Evolutionary conservation across 1,140 invertebrate species (phyloP).

Genomic region (Psilanteris sp.): DNA sequence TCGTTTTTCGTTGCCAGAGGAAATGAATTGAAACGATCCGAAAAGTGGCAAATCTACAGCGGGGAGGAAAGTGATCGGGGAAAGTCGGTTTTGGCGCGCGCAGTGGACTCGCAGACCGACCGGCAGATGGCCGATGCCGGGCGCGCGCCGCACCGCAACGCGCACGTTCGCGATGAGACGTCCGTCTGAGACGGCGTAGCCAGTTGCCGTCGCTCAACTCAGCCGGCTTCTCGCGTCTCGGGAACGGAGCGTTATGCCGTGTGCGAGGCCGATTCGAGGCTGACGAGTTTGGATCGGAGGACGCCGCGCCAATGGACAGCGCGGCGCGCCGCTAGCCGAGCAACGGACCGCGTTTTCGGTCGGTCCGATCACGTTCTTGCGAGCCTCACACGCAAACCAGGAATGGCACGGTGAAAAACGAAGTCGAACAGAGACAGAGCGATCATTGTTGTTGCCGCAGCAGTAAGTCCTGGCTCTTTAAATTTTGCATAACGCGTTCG

Average conservation of each 20-base stretch:
- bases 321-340: conserved; percentile 9
- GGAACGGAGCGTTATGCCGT: conserved; percentile 27
- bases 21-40: not conserved
- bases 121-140: conserved; percentile 76
- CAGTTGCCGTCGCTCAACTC: conserved; percentile 54
- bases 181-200: conserved; percentile 50
- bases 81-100: conserved; percentile 72
- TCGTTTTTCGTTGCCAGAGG: too few species aligned
- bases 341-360: not conserved
- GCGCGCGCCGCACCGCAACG: conserved; percentile 58
- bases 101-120: conserved; percentile 57
- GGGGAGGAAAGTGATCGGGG: conserved; percentile 17
- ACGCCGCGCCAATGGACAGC: not conserved
- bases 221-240: conserved; percentile 56
- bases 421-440: conserved; percentile 7
- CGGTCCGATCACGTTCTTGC: conserved; percentile 10
- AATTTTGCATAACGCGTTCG: not conserved
- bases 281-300: conserved; percentile 8
- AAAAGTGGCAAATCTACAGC: not conserved
- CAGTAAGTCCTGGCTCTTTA: conserved; percentile 39
- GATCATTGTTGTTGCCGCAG: conserved; percentile 19
- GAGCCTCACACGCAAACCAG: conserved; percentile 9
- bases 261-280: conserved; percentile 19
- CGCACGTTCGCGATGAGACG: conserved; percentile 54
- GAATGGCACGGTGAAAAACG: conserved; percentile 32